Base-by-base conservation (phyloP, 2,888 invertebrate species). In the Drosophila recens region DNA sequence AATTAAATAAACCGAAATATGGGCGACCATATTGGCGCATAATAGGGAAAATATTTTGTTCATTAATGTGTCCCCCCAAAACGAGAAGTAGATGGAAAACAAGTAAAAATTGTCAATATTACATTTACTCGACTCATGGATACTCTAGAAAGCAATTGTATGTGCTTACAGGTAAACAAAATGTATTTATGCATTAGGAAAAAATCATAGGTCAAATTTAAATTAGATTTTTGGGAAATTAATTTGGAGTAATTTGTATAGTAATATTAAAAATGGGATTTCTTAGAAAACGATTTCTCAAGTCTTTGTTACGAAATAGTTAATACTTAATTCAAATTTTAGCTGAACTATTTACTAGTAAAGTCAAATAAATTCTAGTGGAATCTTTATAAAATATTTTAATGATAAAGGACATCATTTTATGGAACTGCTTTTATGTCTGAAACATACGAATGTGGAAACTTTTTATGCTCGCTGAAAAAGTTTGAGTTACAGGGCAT, bases 1-100 rank as follows among this genome's bases (percentile, higher is more conserved):
- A 90, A 89, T 89, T 89, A 90, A 90, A 89, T 89, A 89, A 89
- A 87, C 89, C 89, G 83, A 90, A 90, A 87, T 90, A 85, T 88
- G 87, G 87, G 74, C 77, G 69, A 89, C 87, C 80, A 84, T 87
- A 89, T 90, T 90, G 86, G 87, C 82, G 89, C 89, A 89, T 86
- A 86, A 86, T 87, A 85, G 88, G 61, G 62, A 89, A 85, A 89
- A 87, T 89, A 89, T 89, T 84, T 84, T 89, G 72, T 87, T 87
- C 89, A 85, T 89, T 85, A 85, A 85, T 85, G 87, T 80, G 84
- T 49, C 58, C 81, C 68, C 68, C 65, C 15, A 13, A 49, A 51
- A 49, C 46, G 30, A 30, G 30, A 30, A 30, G 57, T 72, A 61
- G 71, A 72, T 69, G 57, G 64, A 64, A 77, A 58, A 66, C 42